A percentile compares a stretch with the other conserved stretches of the same genome.
Evolutionary conservation across 1,140 invertebrate species (phyloP).

Genomic region (Drosophila equinoxialis): DNA sequence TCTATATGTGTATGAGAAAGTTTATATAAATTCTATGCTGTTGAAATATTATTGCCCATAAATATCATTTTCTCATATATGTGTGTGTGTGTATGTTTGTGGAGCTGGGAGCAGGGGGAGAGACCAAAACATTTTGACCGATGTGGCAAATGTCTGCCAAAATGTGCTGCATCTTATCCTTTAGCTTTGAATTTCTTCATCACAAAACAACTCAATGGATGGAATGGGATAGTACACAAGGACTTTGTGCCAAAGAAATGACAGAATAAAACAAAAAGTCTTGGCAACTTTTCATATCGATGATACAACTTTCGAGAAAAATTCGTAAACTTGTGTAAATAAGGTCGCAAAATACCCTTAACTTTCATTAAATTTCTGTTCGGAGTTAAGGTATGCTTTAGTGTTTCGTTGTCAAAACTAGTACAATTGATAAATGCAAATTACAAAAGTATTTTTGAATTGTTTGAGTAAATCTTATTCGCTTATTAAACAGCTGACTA

Average conservation of each 20-base stretch:
- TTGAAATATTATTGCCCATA: slow-evolving; percentile 16
- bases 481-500: not conserved
- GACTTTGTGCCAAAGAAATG: slow-evolving; percentile 1
- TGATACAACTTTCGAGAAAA: slow-evolving; percentile 4
- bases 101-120: not conserved
- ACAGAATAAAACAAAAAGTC: slow-evolving; percentile 4
- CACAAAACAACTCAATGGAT: not conserved
- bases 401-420: no score
- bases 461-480: not conserved
- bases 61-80: slow-evolving; percentile 3
- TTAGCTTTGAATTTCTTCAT: not conserved
- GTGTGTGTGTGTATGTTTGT: not conserved
- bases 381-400: no score
- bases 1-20: not conserved
- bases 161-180: slow-evolving; percentile 1
- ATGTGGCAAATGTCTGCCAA: slow-evolving; percentile 57
- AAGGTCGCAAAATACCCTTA: not conserved
- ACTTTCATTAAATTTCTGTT: no score
- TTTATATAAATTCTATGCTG: slow-evolving; percentile 37
- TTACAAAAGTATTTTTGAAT: no score
- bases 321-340: not conserved
- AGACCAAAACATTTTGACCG: slow-evolving; percentile 51
- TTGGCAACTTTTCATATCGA: slow-evolving; percentile 3
- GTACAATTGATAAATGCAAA: no score
- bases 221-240: not conserved